Base-by-base conservation (phyloP, 2,888 invertebrate genomes). In the Anaspis maculata region DNA sequence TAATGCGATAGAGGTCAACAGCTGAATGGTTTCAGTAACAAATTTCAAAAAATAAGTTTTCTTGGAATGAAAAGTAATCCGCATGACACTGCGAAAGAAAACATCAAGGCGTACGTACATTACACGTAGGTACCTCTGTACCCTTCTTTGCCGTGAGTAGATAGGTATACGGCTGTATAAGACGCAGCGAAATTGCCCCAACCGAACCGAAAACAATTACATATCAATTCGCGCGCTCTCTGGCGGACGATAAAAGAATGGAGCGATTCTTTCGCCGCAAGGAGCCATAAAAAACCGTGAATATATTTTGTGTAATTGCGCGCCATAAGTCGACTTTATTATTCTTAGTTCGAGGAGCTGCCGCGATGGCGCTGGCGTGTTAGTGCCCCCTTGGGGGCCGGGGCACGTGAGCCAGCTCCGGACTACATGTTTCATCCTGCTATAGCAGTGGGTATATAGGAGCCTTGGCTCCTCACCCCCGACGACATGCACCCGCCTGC, bases 231-330 rank as follows among this genome's bases (percentile, higher is more conserved):
- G 52, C n/a, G 45, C 46, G 44, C 47, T 54, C 62, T 59, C 61
- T 49, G 55, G 51, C 62, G 63, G 52, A 59, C 63, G 60, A 64
- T 66, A 66, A 66, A 66, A 62, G 66, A 63, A 62, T 61, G 61
- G 59, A 57, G 60, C 61, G 57, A 61, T 62, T 61, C 59, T 54
- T 58, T 58, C 49, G 64, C 66, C 66, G 63, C 66, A 66, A 66
- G 66, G 66, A 63, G 61, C 62, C 49, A 64, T 66, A 66, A 66
- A 66, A 66, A 65, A 64, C 62, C 64, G 64, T 65, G 66, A 66
- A 66, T 66, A 64, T 64, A 65, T 65, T 64, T 64, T 63, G 64
- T 64, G 65, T 66, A 66, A 66, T 66, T 66, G 66, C 59, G 54
- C 62, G 48, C 60, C 64, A 62, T 65, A 64, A 65, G 64, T 64